Conservation (phyloP, 1,140 invertebrate genomes). For the Drosophila seguyi region DNA sequence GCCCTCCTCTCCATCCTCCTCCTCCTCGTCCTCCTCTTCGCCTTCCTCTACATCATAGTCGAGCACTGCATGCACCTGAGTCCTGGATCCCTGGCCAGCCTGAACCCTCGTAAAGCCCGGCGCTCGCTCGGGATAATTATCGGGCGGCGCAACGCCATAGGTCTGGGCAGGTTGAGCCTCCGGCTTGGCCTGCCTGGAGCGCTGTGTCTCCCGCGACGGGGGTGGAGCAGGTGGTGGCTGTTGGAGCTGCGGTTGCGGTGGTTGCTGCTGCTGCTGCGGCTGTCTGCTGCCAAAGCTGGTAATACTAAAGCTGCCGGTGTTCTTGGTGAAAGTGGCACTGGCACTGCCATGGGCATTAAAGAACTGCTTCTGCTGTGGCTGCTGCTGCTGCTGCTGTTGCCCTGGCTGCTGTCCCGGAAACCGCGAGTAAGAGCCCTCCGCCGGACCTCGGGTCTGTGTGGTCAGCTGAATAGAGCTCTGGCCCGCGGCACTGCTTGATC, state of each 20-base stretch:
- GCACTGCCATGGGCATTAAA: constrained; percentile 73
- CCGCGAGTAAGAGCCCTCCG: constrained; percentile 64
- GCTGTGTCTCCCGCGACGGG: constrained; percentile 35
- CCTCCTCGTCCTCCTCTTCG: constrained; percentile 79
- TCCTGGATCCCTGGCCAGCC: constrained; percentile 79
- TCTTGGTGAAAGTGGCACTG: constrained; percentile 67
- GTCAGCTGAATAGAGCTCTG: constrained; percentile 64
- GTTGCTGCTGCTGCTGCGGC: constrained; percentile 27
- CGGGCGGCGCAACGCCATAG: constrained; percentile 64
- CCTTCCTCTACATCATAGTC: constrained; percentile 85
- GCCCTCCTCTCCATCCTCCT: constrained; percentile 64
- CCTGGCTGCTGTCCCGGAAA: constrained; percentile 58
- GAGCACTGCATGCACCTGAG: constrained; percentile 83
- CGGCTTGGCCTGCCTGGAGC: constrained; percentile 48
- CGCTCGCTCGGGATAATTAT: constrained; percentile 75
- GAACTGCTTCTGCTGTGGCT: constrained; percentile 65
- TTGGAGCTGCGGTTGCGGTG: constrained; percentile 28
- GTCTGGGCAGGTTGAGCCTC: constrained; percentile 64
- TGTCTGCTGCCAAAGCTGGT: constrained; percentile 68
- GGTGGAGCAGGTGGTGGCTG: constrained; percentile 32
- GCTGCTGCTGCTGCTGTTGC: constrained; percentile 38
- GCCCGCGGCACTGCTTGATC: constrained; percentile 40
- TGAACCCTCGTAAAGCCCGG: constrained; percentile 84
- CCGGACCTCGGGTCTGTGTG: constrained; percentile 62
- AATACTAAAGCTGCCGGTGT: constrained; percentile 78